Percentiles rank a stretch among this genome's conserved stretches.
phyloP scores from a whole-genome alignment of 23 tunicate genomes.

The Styela clava region DNA sequence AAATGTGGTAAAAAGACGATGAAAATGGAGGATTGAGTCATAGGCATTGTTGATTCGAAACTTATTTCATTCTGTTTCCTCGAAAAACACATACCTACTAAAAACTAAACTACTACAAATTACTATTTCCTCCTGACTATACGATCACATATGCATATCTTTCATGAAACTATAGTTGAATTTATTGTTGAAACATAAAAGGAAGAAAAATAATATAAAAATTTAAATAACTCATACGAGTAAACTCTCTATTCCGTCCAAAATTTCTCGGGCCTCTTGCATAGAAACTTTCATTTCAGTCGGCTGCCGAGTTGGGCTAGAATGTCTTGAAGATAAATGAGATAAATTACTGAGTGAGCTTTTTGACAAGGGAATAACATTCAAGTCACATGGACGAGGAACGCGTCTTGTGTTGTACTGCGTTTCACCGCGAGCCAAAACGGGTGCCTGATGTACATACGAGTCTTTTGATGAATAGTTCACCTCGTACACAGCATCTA shows the following conservation, averaged over 20 bases:
- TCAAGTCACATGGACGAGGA: neutral
- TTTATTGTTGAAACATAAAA: neutral
- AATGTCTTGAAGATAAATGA: neutral
- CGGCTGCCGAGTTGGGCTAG: neutral
- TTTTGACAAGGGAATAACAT: neutral
- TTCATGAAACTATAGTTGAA: neutral
- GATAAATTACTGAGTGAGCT: neutral
- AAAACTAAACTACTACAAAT: too few species aligned
- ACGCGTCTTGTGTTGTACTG: neutral
- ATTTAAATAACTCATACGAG: neutral
- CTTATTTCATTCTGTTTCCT: too few species aligned
- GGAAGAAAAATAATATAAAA: too few species aligned
- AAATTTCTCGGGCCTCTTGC: slow-evolving; percentile 6
- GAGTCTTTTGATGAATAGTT: neutral
- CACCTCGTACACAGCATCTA: neutral
- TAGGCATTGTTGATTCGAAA: too few species aligned
- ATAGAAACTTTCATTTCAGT: neutral
- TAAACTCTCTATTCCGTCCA: slow-evolving; percentile 12
- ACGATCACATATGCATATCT: too few species aligned
- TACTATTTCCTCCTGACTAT: too few species aligned
- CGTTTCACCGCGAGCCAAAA: too few species aligned
- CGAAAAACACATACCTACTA: too few species aligned
- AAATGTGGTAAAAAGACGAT: too few species aligned
- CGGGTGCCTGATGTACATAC: neutral
- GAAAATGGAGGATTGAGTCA: too few species aligned